Evolutionary conservation across 2,113 vertebrate species (phyloP).

Genomic region (Capra hircus): DNA sequence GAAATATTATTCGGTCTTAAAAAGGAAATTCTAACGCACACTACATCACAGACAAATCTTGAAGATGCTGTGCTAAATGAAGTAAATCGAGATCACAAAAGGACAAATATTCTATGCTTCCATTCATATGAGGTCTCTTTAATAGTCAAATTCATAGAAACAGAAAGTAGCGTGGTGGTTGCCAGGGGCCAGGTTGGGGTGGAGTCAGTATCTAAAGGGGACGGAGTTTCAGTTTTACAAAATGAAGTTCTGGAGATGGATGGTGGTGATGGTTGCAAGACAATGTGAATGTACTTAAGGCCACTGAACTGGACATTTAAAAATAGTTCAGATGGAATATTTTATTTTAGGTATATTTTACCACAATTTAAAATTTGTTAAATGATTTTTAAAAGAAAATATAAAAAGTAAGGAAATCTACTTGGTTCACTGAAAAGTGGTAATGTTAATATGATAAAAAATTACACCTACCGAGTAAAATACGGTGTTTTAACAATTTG

Average conservation of each 20-base stretch:
- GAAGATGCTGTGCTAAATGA: neutral
- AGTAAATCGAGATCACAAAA: neutral
- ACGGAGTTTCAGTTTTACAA: neutral
- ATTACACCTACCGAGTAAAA: neutral
- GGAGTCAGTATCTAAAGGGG: too few species aligned
- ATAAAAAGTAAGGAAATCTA: neutral
- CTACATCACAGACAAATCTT: neutral
- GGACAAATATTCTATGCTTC: neutral
- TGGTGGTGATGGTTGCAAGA: accelerated
- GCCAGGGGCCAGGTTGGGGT: accelerated
- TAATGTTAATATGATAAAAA: neutral
- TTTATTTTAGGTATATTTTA: neutral
- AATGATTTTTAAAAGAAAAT: neutral
- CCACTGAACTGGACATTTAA: neutral
- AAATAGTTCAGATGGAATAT: neutral
- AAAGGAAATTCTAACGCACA: neutral
- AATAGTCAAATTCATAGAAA: neutral
- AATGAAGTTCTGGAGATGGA: too few species aligned
- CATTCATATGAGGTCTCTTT: accelerated
- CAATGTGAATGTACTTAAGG: accelerated
- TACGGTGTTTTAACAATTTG: neutral
- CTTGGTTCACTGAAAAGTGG: neutral
- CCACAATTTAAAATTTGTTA: neutral
- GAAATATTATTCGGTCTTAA: neutral
- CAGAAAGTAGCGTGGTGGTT: neutral